Evolutionary conservation across 35 echinoderm and acorn worm genomes (phyloP).

Genomic region (Patiria miniata): DNA sequence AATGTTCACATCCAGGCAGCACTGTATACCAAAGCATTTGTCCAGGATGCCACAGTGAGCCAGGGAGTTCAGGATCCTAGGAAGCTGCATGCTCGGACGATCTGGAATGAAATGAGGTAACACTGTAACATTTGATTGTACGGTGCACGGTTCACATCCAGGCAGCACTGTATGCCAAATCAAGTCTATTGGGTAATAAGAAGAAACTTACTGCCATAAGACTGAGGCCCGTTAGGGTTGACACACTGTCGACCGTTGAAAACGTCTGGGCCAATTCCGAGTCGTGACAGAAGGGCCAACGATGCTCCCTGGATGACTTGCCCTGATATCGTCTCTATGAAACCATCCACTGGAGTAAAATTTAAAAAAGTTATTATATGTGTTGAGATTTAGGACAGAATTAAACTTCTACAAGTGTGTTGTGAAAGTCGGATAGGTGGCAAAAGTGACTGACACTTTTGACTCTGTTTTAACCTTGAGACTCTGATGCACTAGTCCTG

Average conservation of each 20-base stretch:
- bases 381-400: neutral
- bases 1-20: too few species aligned
- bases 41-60: too few species aligned
- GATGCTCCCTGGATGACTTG: constrained; percentile 14
- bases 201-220: neutral
- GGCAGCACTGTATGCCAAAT: neutral
- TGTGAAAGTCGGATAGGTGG: too few species aligned
- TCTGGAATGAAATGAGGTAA: too few species aligned
- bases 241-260: neutral
- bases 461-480: too few species aligned
- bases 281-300: neutral
- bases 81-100: too few species aligned
- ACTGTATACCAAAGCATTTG: too few species aligned
- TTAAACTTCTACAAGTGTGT: too few species aligned
- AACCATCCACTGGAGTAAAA: neutral
- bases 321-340: neutral
- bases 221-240: neutral
- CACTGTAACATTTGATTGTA: too few species aligned
- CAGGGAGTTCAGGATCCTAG: too few species aligned
- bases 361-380: neutral
- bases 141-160: neutral
- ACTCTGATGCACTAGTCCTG: too few species aligned
- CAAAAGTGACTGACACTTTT: too few species aligned
- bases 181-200: neutral
- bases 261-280: neutral